These are phyloP conservation scores for Harpalus rubripes DNA, from an alignment of 2,888 invertebrate genomes.

Conservation along the genomic window DNA sequence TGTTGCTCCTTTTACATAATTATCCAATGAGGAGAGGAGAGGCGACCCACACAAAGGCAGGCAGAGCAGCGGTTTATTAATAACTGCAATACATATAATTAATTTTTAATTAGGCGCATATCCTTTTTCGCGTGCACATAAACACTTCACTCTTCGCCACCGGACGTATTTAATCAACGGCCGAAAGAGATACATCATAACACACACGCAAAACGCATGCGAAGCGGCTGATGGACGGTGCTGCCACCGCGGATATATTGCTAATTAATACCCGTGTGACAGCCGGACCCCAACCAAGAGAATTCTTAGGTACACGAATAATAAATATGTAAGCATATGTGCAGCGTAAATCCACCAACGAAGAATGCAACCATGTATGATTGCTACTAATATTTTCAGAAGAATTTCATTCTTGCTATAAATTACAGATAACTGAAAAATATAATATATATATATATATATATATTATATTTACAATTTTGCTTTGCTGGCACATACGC, in stretches of 20 bases:
- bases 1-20: slow-evolving; percentile 42
- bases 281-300: slow-evolving; percentile 54
- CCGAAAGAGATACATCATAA: slow-evolving; percentile 60
- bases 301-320: slow-evolving; percentile 11
- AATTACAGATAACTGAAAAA: no score
- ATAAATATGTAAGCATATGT: slow-evolving; percentile 13
- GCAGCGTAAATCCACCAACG: not conserved
- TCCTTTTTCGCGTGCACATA: slow-evolving; percentile 65
- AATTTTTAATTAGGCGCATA: slow-evolving; percentile 63
- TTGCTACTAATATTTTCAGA: no score
- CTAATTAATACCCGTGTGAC: slow-evolving; percentile 65
- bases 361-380: no score
- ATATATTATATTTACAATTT: no score
- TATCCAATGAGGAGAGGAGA: slow-evolving; percentile 33
- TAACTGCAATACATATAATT: slow-evolving; percentile 59
- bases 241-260: slow-evolving; percentile 65
- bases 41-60: slow-evolving; percentile 27
- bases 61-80: slow-evolving; percentile 29
- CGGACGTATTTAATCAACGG: slow-evolving; percentile 64
- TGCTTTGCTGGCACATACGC: no score
- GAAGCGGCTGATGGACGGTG: slow-evolving; percentile 54
- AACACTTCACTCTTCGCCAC: slow-evolving; percentile 59
- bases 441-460: no score
- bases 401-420: no score
- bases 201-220: slow-evolving; percentile 48